phyloP scores from a whole-genome alignment of 1,140 invertebrate species.

The Rhyzopertha dominica region DNA sequence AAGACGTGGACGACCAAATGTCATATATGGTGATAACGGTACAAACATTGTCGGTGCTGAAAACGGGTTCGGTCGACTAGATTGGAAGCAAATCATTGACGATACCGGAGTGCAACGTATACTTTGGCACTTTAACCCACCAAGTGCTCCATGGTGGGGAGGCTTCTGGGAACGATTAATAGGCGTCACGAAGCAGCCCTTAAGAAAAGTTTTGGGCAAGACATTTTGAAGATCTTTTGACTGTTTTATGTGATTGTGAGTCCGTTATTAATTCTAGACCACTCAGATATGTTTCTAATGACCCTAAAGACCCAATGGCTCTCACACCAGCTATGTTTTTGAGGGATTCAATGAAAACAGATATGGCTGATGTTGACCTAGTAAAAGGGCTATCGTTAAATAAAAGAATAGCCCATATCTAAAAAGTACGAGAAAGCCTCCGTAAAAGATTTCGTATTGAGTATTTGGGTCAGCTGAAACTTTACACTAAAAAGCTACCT shows the following conservation, averaged over 20 bases:
- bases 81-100: background rate
- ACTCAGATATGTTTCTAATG: constrained; percentile 12
- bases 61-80: background rate
- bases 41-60: constrained; percentile 13
- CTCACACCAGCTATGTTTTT: constrained; percentile 16
- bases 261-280: constrained; percentile 35
- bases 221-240: constrained; percentile 36
- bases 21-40: constrained; percentile 24
- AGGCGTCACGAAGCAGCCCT: constrained; percentile 22
- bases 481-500: too few species aligned
- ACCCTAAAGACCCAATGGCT: constrained; percentile 8
- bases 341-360: background rate
- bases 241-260: constrained; percentile 34
- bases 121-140: constrained; percentile 24
- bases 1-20: constrained; percentile 4
- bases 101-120: constrained; percentile 8
- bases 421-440: background rate
- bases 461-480: too few species aligned
- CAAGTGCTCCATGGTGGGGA: constrained; percentile 27
- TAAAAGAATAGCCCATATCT: constrained; percentile 1
- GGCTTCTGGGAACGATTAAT: background rate
- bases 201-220: constrained; percentile 33
- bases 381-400: background rate
- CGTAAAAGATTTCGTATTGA: constrained; percentile 3
- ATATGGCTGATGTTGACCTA: constrained; percentile 8